Base-by-base conservation (phyloP, 2,113 vertebrate species). In the Canis aureus region DNA sequence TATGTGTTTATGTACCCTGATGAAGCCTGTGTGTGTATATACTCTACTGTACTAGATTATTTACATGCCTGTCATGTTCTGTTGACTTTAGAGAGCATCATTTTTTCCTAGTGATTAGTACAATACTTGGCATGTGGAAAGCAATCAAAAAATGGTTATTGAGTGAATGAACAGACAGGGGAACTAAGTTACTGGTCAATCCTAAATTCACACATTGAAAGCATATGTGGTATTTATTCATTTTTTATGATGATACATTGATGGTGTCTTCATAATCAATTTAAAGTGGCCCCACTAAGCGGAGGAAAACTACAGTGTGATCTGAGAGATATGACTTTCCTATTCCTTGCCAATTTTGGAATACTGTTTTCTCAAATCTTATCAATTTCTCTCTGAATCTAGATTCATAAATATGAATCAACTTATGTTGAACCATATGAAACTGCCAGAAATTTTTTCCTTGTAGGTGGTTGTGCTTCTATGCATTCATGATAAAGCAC, bases 291-390 rank as follows among this genome's bases (percentile, higher is more conserved):
- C 23, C 53, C 4, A 32, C 15, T 29, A 66, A 85, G 49, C 13
- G 23, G 13, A 53, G 89, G 80, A 35, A 89, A 69, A 43, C 49
- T 57, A n/a, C 32, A 8, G 15, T 49, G n/a, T 62, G 59, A 7
- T 22, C 17, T 17, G 32, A 62, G 69, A 66, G 20, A 60, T n/a
- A n/a, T 10, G n/a, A 35, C 49, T 71, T 94, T 76, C 29, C 51
- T 11, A 22, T 66, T 10, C 20, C 6, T 8, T 3, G 13, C 53
- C 80, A 22, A 16, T 82, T 86, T 62, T 67, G 43, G 69, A 64
- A 35, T n/a, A 12, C 11, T 0, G 0, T 38, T 38, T 35, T 29
- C 15, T 94, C 35, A 67, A 3, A 20, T 51, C 73, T 66, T 51
- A 22, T 0, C 27, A 5, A 12, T 23, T 27, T 89, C 11, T n/a